Evolutionary conservation across 1,140 invertebrate species (phyloP).

Genomic region (Lucilia sericata): DNA sequence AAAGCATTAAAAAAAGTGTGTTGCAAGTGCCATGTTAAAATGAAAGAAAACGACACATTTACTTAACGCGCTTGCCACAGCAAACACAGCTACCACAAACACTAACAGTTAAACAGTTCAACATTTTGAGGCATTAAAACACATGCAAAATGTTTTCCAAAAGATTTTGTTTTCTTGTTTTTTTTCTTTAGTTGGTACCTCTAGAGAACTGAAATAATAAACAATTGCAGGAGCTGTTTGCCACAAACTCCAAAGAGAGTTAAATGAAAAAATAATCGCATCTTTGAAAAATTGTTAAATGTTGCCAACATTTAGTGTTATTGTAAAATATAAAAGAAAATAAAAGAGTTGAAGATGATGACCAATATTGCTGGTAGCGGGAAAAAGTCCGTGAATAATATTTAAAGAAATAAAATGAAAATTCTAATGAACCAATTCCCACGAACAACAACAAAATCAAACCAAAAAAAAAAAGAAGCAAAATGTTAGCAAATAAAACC

Average conservation of each 20-base stretch:
- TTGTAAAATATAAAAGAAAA: no score
- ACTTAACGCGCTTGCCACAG: constrained; percentile 37
- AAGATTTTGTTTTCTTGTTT: not conserved
- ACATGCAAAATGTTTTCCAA: constrained; percentile 13
- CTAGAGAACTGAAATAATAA: not conserved
- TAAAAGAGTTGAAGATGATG: not conserved
- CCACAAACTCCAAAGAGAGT: not conserved
- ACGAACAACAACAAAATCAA: not conserved
- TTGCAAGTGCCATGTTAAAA: constrained; percentile 41
- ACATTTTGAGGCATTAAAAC: constrained; percentile 8
- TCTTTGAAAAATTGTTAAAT: not conserved
- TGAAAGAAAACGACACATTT: constrained; percentile 44
- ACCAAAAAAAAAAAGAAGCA: not conserved
- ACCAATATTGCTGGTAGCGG: not conserved
- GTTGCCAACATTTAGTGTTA: not conserved
- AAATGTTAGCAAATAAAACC: not conserved
- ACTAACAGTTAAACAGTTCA: not conserved
- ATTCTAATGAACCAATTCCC: constrained; percentile 44
- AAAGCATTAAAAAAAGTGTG: constrained; percentile 29
- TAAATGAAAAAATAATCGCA: not conserved
- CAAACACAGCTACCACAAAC: not conserved
- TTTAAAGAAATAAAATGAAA: not conserved
- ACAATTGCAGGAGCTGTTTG: not conserved
- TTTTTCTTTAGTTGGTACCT: not conserved
- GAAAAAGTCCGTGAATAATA: not conserved